Evolutionary conservation across 2,888 invertebrate genomes (phyloP).

Genomic region (Augiades crinisus): DNA sequence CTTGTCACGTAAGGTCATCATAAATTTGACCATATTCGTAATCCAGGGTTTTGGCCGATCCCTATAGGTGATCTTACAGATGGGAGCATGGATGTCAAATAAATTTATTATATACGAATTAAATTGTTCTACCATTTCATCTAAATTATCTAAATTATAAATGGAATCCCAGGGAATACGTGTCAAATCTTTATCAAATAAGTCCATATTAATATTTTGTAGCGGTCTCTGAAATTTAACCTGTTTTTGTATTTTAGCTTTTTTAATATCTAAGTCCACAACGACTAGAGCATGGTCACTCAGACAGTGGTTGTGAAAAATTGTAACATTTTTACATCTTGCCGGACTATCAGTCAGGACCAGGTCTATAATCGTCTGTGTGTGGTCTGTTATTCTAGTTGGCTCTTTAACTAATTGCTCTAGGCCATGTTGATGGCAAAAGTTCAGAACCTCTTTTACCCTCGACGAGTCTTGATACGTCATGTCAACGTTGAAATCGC

Average conservation of each 20-base stretch:
- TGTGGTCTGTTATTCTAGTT: not conserved
- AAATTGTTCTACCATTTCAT: slow-evolving; percentile 21
- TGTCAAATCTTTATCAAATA: not conserved
- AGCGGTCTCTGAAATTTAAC: not conserved
- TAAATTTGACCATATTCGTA: slow-evolving; percentile 27
- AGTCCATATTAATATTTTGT: not conserved
- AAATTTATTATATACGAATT: slow-evolving; percentile 18
- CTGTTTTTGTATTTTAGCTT: not conserved
- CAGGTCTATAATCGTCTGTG: not conserved
- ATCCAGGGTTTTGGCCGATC: slow-evolving; percentile 27
- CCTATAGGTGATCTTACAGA: slow-evolving; percentile 6
- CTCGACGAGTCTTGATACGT: not conserved
- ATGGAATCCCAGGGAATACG: not conserved
- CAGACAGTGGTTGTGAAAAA: not conserved
- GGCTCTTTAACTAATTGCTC: not conserved
- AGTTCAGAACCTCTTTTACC: not conserved
- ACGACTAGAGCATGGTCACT: slow-evolving; percentile 25
- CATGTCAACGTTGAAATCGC: not conserved
- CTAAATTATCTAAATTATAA: not conserved
- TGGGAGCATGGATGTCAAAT: slow-evolving; percentile 30
- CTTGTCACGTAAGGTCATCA: slow-evolving; percentile 28
- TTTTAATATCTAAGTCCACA: slow-evolving; percentile 12
- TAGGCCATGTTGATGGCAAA: not conserved
- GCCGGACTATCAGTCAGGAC: not conserved
- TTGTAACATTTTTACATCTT: not conserved